A percentile compares a stretch with the other conserved stretches of the same genome.
Evolutionary conservation across 2,888 invertebrate species (phyloP).

Genomic region (Pachycephus smyrnensis): DNA sequence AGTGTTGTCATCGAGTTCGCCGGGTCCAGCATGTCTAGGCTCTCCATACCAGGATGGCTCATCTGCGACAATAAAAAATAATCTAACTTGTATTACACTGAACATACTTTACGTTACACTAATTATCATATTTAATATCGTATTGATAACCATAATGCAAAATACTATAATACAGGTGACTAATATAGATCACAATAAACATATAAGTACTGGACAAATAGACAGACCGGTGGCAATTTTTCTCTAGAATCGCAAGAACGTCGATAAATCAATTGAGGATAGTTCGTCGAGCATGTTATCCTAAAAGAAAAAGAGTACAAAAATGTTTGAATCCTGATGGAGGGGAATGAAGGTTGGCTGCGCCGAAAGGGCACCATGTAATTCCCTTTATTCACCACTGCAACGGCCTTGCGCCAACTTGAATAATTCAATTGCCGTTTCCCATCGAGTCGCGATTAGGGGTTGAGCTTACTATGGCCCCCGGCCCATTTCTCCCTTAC

Average conservation of each 20-base stretch:
- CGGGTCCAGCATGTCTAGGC: slow-evolving; percentile 92
- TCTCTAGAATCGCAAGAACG: neutral
- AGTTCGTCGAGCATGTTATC: neutral
- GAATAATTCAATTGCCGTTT: slow-evolving; percentile 48
- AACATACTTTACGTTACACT: neutral
- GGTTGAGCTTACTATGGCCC: slow-evolving; percentile 27
- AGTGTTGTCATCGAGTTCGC: slow-evolving; percentile 91
- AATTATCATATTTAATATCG: neutral
- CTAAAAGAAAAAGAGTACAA: neutral
- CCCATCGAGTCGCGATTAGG: slow-evolving; percentile 30
- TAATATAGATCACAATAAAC: neutral
- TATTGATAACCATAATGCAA: neutral
- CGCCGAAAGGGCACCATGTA: neutral
- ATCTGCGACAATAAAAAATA: slow-evolving; percentile 74
- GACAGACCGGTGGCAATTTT: neutral
- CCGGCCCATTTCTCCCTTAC: slow-evolving; percentile 20
- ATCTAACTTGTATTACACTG: neutral
- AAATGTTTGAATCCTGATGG: neutral
- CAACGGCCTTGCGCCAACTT: slow-evolving; percentile 26
- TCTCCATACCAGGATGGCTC: slow-evolving; percentile 93
- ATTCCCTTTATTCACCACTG: neutral
- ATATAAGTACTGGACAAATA: neutral
- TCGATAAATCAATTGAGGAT: neutral
- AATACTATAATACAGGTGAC: too few species aligned
- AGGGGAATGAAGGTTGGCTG: neutral